Evolutionary conservation across 2,113 vertebrate species (phyloP).

Genomic region (Caranx melampygus): DNA sequence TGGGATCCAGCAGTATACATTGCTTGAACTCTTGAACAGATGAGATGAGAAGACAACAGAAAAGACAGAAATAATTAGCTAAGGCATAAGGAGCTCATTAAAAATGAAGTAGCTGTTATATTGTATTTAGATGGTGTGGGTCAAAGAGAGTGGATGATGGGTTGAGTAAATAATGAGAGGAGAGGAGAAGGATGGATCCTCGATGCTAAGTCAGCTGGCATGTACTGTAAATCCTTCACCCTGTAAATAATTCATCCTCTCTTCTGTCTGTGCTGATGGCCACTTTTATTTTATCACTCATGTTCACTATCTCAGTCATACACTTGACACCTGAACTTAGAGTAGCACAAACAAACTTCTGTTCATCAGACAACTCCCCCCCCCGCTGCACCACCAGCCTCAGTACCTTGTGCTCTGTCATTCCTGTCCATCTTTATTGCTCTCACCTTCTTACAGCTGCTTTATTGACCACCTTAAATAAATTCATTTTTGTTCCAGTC

Average conservation of each 20-base stretch:
- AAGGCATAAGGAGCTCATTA: slow-evolving; percentile 47
- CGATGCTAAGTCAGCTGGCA: slow-evolving; percentile 64
- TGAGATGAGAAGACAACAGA: slow-evolving; percentile 29
- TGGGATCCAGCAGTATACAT: no score
- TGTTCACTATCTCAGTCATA: slow-evolving; percentile 15
- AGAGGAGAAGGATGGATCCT: slow-evolving; percentile 57
- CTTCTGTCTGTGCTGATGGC: slow-evolving; percentile 64
- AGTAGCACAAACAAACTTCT: slow-evolving; percentile 35
- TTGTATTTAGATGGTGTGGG: slow-evolving; percentile 43
- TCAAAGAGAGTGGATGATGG: slow-evolving; percentile 52
- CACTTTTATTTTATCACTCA: slow-evolving; percentile 67
- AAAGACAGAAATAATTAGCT: slow-evolving; percentile 32
- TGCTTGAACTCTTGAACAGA: not conserved
- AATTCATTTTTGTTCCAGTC: no score
- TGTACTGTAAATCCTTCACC: slow-evolving; percentile 75
- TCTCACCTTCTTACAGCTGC: not conserved
- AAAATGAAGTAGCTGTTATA: slow-evolving; percentile 46
- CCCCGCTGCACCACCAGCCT: not conserved
- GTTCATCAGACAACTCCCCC: slow-evolving; percentile 2
- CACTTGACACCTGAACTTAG: slow-evolving; percentile 52
- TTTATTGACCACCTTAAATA: slow-evolving; percentile 13
- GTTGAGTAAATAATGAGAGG: slow-evolving; percentile 66
- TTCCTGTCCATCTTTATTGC: slow-evolving; percentile 18
- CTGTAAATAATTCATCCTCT: slow-evolving; percentile 80
- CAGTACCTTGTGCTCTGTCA: slow-evolving; percentile 2